Conservation (phyloP, 2,113 vertebrate species). For the Neolamprologus fasciatus region DNA sequence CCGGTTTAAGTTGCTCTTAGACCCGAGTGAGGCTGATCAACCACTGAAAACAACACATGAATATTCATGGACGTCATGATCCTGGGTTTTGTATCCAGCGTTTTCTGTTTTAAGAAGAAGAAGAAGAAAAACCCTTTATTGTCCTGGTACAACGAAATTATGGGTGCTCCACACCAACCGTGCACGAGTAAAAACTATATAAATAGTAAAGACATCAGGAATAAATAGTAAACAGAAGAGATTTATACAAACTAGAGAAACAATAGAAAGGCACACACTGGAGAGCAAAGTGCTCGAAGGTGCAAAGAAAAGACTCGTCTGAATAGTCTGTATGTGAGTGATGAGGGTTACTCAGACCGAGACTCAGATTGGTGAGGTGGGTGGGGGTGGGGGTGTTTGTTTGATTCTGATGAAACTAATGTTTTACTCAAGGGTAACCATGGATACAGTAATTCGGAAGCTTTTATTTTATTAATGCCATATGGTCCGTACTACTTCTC, state of each 20-base stretch:
- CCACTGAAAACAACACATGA: not conserved
- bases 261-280: not conserved
- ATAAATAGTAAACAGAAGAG: not conserved
- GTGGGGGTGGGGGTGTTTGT: not conserved
- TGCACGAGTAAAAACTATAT: not conserved
- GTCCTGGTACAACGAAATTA: accelerated
- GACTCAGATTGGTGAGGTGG: not conserved
- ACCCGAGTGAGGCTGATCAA: not conserved
- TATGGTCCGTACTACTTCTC: accelerated
- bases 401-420: not conserved
- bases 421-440: not conserved
- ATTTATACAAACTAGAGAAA: not conserved
- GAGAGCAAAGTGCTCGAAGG: not conserved
- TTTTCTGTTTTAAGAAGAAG: not conserved
- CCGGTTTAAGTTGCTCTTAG: not conserved
- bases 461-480: not conserved
- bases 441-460: not conserved
- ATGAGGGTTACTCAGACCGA: not conserved
- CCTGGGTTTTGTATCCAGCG: not conserved
- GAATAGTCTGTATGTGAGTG: not conserved
- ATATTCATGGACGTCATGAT: not conserved
- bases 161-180: accelerated
- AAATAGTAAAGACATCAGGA: not conserved
- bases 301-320: not conserved
- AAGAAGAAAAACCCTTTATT: not conserved